phyloP scores from a whole-genome alignment of 2,797 vertebrate genomes.

The Cetoscarus ocellatus region DNA sequence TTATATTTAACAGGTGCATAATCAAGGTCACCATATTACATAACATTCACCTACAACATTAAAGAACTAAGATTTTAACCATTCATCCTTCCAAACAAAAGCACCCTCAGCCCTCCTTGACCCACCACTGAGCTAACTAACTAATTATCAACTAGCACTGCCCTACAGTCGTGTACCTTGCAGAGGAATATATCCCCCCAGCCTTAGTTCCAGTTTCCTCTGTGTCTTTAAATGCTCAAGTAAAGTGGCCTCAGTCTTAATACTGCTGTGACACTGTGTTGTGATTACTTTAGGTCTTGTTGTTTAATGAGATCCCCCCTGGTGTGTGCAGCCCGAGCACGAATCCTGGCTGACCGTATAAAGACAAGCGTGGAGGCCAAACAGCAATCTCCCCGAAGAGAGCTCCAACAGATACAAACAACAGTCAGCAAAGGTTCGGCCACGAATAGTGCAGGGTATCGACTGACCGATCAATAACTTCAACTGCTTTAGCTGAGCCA shows the following conservation, averaged over 20 bases:
- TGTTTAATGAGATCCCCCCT: constrained; percentile 51
- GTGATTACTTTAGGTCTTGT: constrained; percentile 49
- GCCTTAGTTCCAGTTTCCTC: too few relatives aligned
- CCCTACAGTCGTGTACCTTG: too few relatives aligned
- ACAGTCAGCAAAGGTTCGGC: constrained; percentile 61
- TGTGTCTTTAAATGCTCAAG: constrained; percentile 2
- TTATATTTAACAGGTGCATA: too few relatives aligned
- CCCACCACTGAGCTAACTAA: too few relatives aligned
- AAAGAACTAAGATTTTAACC: too few relatives aligned
- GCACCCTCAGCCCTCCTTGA: too few relatives aligned
- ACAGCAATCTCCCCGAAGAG: constrained; percentile 54
- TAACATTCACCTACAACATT: too few relatives aligned
- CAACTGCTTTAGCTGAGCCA: constrained; percentile 77
- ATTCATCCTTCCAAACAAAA: too few relatives aligned
- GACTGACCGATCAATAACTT: constrained; percentile 72
- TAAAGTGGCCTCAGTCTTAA: constrained; percentile 26
- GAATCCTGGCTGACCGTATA: constrained; percentile 43
- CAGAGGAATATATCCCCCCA: too few relatives aligned
- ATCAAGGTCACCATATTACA: too few relatives aligned
- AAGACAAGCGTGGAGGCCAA: constrained; percentile 56
- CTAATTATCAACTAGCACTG: too few relatives aligned
- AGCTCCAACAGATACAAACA: constrained; percentile 60
- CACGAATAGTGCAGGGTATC: constrained; percentile 68
- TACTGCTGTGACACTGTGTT: constrained; percentile 20
- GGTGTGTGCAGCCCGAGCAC: constrained; percentile 11